Evolutionary conservation across 2,888 invertebrate genomes (phyloP).

Genomic region (Dolichomitus sp.): DNA sequence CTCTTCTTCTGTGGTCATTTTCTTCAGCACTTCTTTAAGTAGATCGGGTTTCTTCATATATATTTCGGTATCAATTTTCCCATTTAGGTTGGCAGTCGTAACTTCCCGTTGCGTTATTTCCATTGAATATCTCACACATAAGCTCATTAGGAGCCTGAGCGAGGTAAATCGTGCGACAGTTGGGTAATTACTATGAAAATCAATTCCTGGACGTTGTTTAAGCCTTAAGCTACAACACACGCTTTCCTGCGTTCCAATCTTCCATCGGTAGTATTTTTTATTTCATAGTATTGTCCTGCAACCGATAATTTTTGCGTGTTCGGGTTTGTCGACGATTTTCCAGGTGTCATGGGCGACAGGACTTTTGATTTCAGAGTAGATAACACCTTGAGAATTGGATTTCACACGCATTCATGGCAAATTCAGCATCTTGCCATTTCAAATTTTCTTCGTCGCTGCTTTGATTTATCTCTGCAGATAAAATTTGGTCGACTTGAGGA

Average conservation of each 20-base stretch:
- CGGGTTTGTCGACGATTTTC: conserved; percentile 65
- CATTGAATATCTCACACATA: conserved; percentile 65
- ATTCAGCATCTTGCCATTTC: conserved; percentile 14
- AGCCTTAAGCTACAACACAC: conserved; percentile 66
- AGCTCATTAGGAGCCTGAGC: conserved; percentile 66
- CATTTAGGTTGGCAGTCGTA: conserved; percentile 70
- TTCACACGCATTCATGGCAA: conserved; percentile 19
- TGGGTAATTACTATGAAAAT: conserved; percentile 65
- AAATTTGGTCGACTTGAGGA: conserved; percentile 18
- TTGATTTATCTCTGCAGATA: conserved; percentile 22
- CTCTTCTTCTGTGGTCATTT: conserved; percentile 14
- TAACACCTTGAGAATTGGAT: conserved; percentile 41
- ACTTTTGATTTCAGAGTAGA: conserved; percentile 62
- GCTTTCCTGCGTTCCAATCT: conserved; percentile 65
- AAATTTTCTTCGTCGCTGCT: background rate
- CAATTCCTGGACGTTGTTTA: conserved; percentile 65
- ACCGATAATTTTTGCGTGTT: conserved; percentile 37
- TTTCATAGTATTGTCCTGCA: conserved; percentile 59
- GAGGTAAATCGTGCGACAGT: conserved; percentile 64
- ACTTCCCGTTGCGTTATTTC: conserved; percentile 71
- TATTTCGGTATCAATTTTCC: conserved; percentile 64
- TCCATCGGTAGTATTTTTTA: conserved; percentile 61
- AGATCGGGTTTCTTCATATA: conserved; percentile 61
- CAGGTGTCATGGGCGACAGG: conserved; percentile 68
- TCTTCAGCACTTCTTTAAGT: conserved; percentile 23